A percentile compares a stretch with the other conserved stretches of the same genome.
Conservation (phyloP, 2,113 vertebrate genomes). For the Callocephalon fimbriatum region DNA sequence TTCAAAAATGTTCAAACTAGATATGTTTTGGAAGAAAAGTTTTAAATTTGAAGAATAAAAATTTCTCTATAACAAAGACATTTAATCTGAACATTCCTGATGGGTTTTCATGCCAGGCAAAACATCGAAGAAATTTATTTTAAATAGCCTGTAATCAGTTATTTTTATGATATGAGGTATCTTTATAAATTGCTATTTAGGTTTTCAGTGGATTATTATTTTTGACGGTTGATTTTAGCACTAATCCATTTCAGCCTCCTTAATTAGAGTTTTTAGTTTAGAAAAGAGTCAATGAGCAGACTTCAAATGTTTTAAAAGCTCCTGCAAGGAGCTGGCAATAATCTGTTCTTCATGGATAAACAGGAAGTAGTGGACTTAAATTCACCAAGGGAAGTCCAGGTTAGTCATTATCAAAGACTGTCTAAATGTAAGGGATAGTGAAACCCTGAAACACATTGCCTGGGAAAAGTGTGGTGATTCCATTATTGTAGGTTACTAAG, state of each 20-base stretch:
- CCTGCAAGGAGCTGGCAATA: background rate
- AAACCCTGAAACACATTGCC: background rate
- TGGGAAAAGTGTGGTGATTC: background rate
- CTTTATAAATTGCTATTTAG: background rate
- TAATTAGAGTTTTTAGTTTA: background rate
- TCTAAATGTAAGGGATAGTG: background rate
- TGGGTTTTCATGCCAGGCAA: background rate
- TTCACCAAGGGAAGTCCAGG: background rate
- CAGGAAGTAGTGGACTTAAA: background rate
- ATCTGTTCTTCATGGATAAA: background rate
- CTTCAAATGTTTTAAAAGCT: conserved; percentile 29
- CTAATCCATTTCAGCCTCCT: conserved; percentile 9
- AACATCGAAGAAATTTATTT: background rate
- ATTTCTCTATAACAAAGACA: background rate
- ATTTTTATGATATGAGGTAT: background rate
- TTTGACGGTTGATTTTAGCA: background rate
- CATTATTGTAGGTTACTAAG: background rate
- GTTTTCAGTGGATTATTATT: conserved; percentile 3
- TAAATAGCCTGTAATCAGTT: background rate
- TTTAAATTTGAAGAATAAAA: background rate
- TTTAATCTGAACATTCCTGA: background rate
- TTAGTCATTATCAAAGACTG: background rate
- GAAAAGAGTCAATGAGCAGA: background rate
- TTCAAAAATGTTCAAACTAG: background rate
- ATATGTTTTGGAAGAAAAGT: background rate